A percentile compares a stretch with the other conserved stretches of the same genome.
These are phyloP conservation scores for Anas bahamensis DNA, from an alignment of 2,797 vertebrate species.

Conservation along the genomic window DNA sequence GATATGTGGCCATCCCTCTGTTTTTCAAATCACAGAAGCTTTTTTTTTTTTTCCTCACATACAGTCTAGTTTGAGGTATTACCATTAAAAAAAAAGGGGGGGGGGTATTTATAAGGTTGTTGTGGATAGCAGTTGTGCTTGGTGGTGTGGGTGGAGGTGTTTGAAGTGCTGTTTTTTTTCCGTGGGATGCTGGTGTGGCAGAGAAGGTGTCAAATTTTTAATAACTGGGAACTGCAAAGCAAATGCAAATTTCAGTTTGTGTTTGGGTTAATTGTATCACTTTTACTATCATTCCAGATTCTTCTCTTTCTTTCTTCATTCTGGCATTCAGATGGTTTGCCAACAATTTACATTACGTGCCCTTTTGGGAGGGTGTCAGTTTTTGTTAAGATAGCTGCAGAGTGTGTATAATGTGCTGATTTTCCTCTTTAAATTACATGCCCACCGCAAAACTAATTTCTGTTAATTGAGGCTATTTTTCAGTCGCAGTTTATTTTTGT, in stretches of 20 bases:
- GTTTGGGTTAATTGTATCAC: slow-evolving; percentile 18
- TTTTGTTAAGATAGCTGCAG: not conserved
- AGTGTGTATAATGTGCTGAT: not conserved
- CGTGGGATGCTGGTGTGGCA: not conserved
- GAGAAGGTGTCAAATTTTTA: slow-evolving; percentile 31
- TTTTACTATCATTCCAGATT: slow-evolving; percentile 8
- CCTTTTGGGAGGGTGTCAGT: not conserved
- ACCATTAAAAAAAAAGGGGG: not conserved
- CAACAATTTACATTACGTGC: not conserved
- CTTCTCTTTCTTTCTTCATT: slow-evolving; percentile 17
- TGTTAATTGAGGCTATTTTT: not conserved
- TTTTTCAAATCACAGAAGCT: not conserved
- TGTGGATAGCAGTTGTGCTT: slow-evolving; percentile 7
- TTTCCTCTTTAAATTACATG: not conserved
- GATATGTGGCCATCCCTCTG: not conserved
- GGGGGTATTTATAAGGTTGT: not conserved
- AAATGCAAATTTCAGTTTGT: not conserved
- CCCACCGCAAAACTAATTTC: not conserved
- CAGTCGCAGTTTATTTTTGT: not conserved
- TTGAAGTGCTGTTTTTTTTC: slow-evolving; percentile 22
- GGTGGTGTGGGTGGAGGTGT: slow-evolving; percentile 10
- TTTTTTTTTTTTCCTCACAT: not conserved
- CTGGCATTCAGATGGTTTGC: not conserved
- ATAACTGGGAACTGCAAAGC: slow-evolving; percentile 28
- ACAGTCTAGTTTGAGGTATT: not conserved